Conservation (phyloP, 2,113 vertebrate genomes). For the Neomonachus schauinslandi region DNA sequence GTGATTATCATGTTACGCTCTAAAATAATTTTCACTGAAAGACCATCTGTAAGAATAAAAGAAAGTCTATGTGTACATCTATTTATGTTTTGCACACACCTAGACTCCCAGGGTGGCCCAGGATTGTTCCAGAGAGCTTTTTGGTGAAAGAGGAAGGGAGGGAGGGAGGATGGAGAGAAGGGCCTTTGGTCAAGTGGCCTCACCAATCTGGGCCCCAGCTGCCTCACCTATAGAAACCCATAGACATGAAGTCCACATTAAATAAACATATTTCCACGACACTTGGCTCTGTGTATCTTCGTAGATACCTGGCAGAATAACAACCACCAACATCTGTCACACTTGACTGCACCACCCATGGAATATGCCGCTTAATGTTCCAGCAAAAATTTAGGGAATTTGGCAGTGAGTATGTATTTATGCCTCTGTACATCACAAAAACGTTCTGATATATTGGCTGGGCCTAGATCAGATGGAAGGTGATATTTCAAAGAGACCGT, state of each 20-base stretch:
- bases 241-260: not conserved
- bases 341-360: not conserved
- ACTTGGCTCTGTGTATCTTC: not conserved
- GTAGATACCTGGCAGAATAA: not conserved
- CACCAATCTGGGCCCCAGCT: not conserved
- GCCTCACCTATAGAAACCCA: not conserved
- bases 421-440: not conserved
- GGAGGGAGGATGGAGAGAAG: not conserved
- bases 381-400: not conserved
- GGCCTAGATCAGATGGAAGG: not conserved
- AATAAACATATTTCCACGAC: not conserved
- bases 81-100: not conserved
- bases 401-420: not conserved
- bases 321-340: fast-evolving
- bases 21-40: not conserved
- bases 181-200: not conserved
- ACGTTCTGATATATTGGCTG: not conserved
- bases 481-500: not conserved
- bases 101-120: not conserved
- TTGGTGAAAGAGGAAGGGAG: not conserved
- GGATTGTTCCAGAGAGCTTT: not conserved
- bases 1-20: not conserved
- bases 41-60: not conserved
- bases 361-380: not conserved
- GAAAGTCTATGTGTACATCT: not conserved